A percentile compares a stretch with the other conserved stretches of the same genome.
Conservation (phyloP, 1,140 invertebrate genomes). For the Vanessa atalanta region DNA sequence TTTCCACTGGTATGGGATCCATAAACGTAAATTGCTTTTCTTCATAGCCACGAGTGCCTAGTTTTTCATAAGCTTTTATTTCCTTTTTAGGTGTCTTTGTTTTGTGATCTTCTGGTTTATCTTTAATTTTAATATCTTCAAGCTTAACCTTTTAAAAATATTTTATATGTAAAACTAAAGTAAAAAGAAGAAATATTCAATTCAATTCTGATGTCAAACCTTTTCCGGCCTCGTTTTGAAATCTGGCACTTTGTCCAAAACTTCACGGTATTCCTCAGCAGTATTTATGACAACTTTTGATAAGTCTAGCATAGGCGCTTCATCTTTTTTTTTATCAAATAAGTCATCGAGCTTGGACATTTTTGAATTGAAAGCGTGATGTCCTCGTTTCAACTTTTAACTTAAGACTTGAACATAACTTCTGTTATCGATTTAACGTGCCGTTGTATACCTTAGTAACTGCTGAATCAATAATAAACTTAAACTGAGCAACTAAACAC, state of each 20-base stretch:
- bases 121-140: conserved; percentile 86
- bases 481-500: conserved; percentile 3
- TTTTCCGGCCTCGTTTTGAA: conserved; percentile 94
- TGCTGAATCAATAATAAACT: conserved; percentile 55
- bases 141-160: conserved; percentile 72
- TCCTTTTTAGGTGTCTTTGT: conserved; percentile 86
- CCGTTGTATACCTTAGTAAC: conserved; percentile 52
- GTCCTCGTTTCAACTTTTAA: not conserved
- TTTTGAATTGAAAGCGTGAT: not conserved
- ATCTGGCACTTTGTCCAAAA: conserved; percentile 93
- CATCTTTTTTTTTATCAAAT: conserved; percentile 91
- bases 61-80: conserved; percentile 80
- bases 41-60: conserved; percentile 77
- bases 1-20: conserved; percentile 91
- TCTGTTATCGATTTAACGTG: conserved; percentile 19
- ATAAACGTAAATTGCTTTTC: conserved; percentile 85
- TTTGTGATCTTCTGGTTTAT: conserved; percentile 83
- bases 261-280: conserved; percentile 90
- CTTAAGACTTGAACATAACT: not conserved
- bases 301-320: conserved; percentile 90
- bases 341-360: conserved; percentile 90
- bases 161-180: conserved; percentile 14
- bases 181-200: conserved; percentile 22
- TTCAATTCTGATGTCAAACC: conserved; percentile 69
- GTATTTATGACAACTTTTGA: conserved; percentile 88